Conservation (phyloP, 2,113 vertebrate species). For the Melanerpes formicivorus region DNA sequence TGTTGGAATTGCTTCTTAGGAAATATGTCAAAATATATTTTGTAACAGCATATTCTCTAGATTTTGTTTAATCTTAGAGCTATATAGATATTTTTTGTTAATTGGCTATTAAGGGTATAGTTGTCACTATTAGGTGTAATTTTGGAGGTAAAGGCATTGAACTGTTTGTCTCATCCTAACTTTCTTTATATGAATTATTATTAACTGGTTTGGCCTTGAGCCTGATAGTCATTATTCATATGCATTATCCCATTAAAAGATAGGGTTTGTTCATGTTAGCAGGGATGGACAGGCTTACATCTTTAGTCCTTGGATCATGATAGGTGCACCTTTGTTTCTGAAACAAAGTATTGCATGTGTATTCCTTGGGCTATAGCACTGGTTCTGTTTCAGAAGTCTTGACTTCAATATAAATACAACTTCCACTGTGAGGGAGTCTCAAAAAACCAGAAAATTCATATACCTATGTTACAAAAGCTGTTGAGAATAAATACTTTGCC, state of each 20-base stretch:
- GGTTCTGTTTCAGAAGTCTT: slow-evolving; percentile 19
- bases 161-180: slow-evolving; percentile 9
- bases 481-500: slow-evolving; percentile 43
- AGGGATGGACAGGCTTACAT: neutral
- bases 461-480: slow-evolving; percentile 27
- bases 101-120: slow-evolving; percentile 57
- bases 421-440: slow-evolving; percentile 41
- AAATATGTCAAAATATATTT: slow-evolving; percentile 68
- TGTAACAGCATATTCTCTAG: slow-evolving; percentile 68
- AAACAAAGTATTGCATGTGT: neutral
- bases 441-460: slow-evolving; percentile 11
- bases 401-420: slow-evolving; percentile 8
- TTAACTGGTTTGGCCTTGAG: neutral
- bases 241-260: neutral
- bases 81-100: slow-evolving; percentile 43
- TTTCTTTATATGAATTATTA: neutral
- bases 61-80: slow-evolving; percentile 71
- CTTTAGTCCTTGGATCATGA: neutral
- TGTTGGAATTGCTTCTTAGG: slow-evolving; percentile 71
- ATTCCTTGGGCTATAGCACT: neutral
- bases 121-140: slow-evolving; percentile 58
- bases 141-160: slow-evolving; percentile 35
- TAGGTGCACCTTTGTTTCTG: neutral
- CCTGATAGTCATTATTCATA: neutral
- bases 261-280: neutral